Percentiles rank a stretch among this genome's conserved stretches.
Conservation (phyloP, 2,113 vertebrate genomes). For the Neolamprologus modestus region DNA sequence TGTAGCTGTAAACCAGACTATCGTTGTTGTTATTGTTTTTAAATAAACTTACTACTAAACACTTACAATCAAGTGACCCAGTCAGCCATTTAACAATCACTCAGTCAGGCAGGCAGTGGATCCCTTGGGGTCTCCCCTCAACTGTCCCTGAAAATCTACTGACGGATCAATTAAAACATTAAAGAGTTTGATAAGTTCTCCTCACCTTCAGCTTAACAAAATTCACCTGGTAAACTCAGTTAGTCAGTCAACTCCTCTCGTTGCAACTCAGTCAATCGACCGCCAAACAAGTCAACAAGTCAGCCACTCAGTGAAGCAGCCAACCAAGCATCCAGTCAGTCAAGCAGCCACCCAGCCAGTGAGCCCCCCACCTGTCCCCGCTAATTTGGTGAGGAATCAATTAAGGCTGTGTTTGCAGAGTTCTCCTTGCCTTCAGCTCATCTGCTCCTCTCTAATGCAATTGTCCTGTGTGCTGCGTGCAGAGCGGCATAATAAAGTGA, state of each 20-base stretch:
- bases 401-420: slow-evolving; percentile 77
- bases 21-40: neutral
- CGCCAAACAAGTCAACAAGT: slow-evolving; percentile 51
- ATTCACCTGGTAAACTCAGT: neutral
- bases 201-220: neutral
- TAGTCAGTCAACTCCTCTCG: slow-evolving; percentile 2
- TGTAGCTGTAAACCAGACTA: neutral
- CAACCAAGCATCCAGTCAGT: slow-evolving; percentile 38
- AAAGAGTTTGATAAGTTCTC: neutral
- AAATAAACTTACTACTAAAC: neutral
- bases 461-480: slow-evolving; percentile 92
- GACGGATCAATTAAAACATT: neutral
- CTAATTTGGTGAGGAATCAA: slow-evolving; percentile 81
- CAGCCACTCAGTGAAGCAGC: slow-evolving; percentile 18
- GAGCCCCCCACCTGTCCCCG: slow-evolving; percentile 67
- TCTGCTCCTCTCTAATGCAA: slow-evolving; percentile 89
- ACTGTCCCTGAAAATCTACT: neutral
- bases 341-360: slow-evolving; percentile 49
- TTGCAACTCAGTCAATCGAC: slow-evolving; percentile 13
- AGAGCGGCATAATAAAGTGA: slow-evolving; percentile 96
- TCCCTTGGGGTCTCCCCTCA: neutral
- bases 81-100: neutral
- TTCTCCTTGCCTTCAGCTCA: slow-evolving; percentile 88
- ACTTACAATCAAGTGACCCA: neutral
- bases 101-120: neutral